These are phyloP conservation scores for Bufotes viridis DNA, from an alignment of 2,797 vertebrate genomes.

Conservation along the genomic window DNA sequence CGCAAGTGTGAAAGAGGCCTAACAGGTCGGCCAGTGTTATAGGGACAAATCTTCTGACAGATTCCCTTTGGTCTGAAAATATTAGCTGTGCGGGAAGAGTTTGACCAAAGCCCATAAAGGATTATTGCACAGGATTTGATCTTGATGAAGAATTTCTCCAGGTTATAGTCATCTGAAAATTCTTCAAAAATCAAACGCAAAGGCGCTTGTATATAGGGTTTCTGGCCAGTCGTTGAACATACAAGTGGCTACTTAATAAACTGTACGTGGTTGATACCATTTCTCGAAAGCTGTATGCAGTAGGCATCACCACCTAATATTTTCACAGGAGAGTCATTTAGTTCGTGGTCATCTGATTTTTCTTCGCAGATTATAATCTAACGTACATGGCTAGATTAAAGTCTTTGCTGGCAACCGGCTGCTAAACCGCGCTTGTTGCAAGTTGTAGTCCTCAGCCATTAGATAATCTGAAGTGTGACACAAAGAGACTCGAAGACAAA, in stretches of 20 bases:
- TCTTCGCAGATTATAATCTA: neutral
- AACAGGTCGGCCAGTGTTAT: too few relatives aligned
- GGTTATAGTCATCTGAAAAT: too few relatives aligned
- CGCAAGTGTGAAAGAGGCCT: too few relatives aligned
- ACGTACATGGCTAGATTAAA: neutral
- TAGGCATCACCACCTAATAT: neutral
- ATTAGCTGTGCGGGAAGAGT: too few relatives aligned
- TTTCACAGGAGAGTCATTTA: neutral
- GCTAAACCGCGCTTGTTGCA: neutral
- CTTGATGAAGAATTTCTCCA: too few relatives aligned
- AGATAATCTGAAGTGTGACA: neutral
- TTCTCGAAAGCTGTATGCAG: neutral
- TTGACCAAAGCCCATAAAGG: too few relatives aligned
- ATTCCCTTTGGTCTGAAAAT: too few relatives aligned
- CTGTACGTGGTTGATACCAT: neutral
- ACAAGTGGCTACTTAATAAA: neutral
- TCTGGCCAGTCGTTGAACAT: neutral
- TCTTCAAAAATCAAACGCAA: too few relatives aligned
- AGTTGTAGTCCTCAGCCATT: neutral
- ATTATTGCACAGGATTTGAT: too few relatives aligned
- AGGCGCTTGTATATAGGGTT: too few relatives aligned
- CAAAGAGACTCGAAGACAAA: conserved; percentile 5
- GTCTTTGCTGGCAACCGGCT: neutral
- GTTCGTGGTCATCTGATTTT: neutral
- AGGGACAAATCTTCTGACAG: too few relatives aligned